Evolutionary conservation across 2,797 vertebrate species (phyloP).

Genomic region (Oreochromis grahami): DNA sequence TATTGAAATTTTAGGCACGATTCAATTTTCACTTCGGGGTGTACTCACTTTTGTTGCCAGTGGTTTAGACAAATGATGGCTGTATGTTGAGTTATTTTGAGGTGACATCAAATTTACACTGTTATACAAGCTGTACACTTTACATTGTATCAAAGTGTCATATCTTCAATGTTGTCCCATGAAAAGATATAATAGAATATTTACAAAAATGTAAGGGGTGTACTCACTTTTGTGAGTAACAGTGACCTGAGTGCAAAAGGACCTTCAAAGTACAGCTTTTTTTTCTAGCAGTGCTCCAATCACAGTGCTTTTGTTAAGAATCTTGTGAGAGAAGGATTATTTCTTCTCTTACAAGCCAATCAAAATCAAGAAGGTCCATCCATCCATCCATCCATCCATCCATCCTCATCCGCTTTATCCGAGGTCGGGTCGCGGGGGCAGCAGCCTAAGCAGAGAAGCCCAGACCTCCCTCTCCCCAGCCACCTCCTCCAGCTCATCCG

Average conservation of each 20-base stretch:
- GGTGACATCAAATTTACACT: not conserved
- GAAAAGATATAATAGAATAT: not conserved
- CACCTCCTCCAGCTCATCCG: too few species aligned
- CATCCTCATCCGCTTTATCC: too few species aligned
- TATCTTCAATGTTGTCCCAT: not conserved
- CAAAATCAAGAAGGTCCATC: not conserved
- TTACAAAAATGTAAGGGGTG: not conserved
- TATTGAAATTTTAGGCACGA: not conserved
- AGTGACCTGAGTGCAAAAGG: not conserved
- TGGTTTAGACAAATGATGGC: not conserved
- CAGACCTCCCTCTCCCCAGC: too few species aligned
- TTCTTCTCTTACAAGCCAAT: not conserved
- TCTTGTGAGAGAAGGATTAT: not conserved
- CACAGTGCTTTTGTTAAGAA: not conserved
- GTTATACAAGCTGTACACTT: not conserved
- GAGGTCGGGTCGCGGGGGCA: too few species aligned
- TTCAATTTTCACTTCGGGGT: not conserved
- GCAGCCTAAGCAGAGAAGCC: too few species aligned
- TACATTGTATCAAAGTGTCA: not conserved
- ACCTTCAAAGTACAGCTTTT: not conserved
- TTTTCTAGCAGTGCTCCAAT: not conserved
- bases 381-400: too few species aligned
- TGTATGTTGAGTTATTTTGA: not conserved
- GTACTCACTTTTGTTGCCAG: not conserved
- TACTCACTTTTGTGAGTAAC: not conserved